Percentiles rank a stretch among this genome's conserved stretches.
Evolutionary conservation across 2,888 invertebrate species (phyloP).

Genomic region (Stomorhina lunata): DNA sequence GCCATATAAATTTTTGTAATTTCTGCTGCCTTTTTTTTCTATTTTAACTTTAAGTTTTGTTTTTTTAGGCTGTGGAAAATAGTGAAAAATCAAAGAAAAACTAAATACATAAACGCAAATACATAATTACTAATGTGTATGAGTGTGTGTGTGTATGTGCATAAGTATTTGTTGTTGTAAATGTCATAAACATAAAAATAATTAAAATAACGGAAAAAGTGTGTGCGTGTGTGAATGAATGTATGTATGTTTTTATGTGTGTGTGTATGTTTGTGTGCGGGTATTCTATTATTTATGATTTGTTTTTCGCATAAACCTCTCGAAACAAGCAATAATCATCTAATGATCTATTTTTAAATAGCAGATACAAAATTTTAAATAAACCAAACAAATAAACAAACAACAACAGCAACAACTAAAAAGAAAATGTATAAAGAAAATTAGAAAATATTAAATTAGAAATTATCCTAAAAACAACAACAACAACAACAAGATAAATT

Average conservation of each 20-base stretch:
- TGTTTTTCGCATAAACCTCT: not conserved
- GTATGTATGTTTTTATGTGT: too few relatives aligned
- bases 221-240: too few relatives aligned
- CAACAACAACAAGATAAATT: not conserved
- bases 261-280: not conserved
- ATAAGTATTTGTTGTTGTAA: not conserved
- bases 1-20: too few relatives aligned
- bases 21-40: too few relatives aligned
- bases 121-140: not conserved
- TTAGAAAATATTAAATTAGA: not conserved
- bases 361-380: not conserved
- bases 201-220: too few relatives aligned
- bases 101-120: too few relatives aligned
- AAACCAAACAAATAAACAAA: not conserved
- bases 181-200: not conserved
- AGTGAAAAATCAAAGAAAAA: not conserved
- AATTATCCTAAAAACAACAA: not conserved
- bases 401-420: too few relatives aligned
- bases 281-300: not conserved
- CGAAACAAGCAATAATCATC: not conserved
- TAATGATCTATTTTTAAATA: slow-evolving; percentile 12
- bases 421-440: not conserved
- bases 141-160: not conserved
- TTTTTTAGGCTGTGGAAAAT: not conserved
- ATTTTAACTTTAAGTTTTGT: too few relatives aligned